phyloP scores from a whole-genome alignment of 2,888 invertebrate genomes.

The Tinea pellionella region DNA sequence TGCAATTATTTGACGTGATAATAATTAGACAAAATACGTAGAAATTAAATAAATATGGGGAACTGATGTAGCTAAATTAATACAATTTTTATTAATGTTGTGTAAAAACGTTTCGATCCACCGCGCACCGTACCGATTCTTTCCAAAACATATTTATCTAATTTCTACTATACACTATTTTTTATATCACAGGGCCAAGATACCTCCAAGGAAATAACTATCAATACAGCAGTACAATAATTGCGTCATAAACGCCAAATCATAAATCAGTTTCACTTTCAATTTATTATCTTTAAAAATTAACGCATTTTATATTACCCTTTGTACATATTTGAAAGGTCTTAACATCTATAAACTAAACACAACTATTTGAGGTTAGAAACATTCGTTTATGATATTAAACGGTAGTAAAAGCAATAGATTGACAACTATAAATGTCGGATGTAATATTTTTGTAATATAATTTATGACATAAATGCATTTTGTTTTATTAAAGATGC shows the following conservation, averaged over 20 bases:
- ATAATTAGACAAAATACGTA: too few relatives aligned
- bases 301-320: not conserved
- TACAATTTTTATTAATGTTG: too few relatives aligned
- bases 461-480: not conserved
- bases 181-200: too few relatives aligned
- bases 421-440: slow-evolving; percentile 25
- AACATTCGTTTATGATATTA: not conserved
- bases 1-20: too few relatives aligned
- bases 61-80: too few relatives aligned
- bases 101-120: too few relatives aligned
- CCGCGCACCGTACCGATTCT: too few relatives aligned
- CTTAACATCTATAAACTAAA: not conserved
- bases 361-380: not conserved
- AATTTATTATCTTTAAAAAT: not conserved
- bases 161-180: too few relatives aligned
- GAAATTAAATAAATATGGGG: too few relatives aligned
- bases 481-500: not conserved
- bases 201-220: too few relatives aligned
- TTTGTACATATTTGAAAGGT: not conserved
- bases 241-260: not conserved
- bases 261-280: not conserved
- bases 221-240: too few relatives aligned
- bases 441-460: slow-evolving; percentile 4
- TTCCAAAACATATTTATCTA: too few relatives aligned
- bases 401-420: slow-evolving; percentile 16